Evolutionary conservation across 2,888 invertebrate species (phyloP).

Genomic region (Cephonodes hylas): DNA sequence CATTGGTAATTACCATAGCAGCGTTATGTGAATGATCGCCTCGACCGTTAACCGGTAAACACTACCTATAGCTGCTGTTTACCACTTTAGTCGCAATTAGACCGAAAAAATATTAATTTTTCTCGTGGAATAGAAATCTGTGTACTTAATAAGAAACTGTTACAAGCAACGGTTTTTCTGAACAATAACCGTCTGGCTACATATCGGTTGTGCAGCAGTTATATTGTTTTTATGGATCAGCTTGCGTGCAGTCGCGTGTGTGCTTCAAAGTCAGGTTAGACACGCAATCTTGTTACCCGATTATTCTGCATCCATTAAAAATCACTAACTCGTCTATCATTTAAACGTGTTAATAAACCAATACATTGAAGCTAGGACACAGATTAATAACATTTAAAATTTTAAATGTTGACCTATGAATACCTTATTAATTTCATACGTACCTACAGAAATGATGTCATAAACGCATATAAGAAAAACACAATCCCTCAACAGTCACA

Average conservation of each 20-base stretch:
- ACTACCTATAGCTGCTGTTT: conserved; percentile 20
- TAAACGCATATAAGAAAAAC: too few species aligned
- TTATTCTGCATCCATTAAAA: conserved; percentile 25
- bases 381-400: too few species aligned
- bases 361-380: neutral
- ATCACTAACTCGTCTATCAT: conserved; percentile 26
- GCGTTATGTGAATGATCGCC: conserved; percentile 30
- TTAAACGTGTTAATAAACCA: conserved; percentile 3
- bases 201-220: conserved; percentile 32
- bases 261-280: conserved; percentile 6
- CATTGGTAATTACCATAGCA: conserved; percentile 24
- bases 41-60: conserved; percentile 31
- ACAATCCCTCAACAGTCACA: too few species aligned
- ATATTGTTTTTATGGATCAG: conserved; percentile 29
- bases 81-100: conserved; percentile 26
- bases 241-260: conserved; percentile 25
- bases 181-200: conserved; percentile 35
- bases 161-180: conserved; percentile 39
- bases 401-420: too few species aligned
- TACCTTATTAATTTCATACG: too few species aligned
- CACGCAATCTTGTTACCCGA: conserved; percentile 26
- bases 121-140: conserved; percentile 32
- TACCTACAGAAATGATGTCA: too few species aligned
- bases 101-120: conserved; percentile 39
- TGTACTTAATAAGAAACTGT: conserved; percentile 33